Base-by-base conservation (phyloP, 1,140 invertebrate species). In the Trichoplusia ni region DNA sequence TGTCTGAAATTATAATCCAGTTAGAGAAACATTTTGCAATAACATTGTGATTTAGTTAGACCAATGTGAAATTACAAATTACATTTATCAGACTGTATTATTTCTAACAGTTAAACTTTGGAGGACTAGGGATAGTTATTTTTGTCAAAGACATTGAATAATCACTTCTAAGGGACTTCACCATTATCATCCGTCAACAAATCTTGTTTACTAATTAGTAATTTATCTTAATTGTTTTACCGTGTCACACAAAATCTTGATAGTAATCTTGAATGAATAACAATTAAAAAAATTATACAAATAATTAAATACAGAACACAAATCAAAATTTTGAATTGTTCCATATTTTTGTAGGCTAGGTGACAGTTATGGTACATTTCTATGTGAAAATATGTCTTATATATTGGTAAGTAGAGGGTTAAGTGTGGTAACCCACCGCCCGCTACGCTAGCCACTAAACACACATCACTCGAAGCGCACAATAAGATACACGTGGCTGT, bases 401-500 rank as follows among this genome's bases (percentile, higher is more conserved):
- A n/a, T n/a, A n/a, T n/a, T n/a, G n/a, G n/a, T n/a, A n/a, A n/a
- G n/a, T n/a, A n/a, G n/a, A n/a, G n/a, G n/a, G n/a, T n/a, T n/a
- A n/a, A n/a, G n/a, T n/a, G n/a, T 3, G 4, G 8, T n/a, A n/a
- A n/a, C 11, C 21, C 6, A 9, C 3, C n/a, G 38, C 19, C 49
- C n/a, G n/a, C n/a, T n/a, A n/a, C n/a, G 61, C 61, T 56, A 27
- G 11, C 23, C 56, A 29, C 46, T 35, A n/a, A n/a, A n/a, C 38
- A 38, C 64, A 46, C 47, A 61, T 14, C 62, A 38, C 46, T 60
- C 65, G 71, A 65, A 71, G 75, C 69, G 73, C 71, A 75, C 67
- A 73, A 60, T 74, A 77, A 72, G 71, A 61, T 73, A 79, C 84
- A 86, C 86, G 86, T 89, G 86, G 71, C 68, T 54, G 79, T 81